Evolutionary conservation across 2,888 invertebrate genomes (phyloP).

Genomic region (Hirtodrosophila cameraria): DNA sequence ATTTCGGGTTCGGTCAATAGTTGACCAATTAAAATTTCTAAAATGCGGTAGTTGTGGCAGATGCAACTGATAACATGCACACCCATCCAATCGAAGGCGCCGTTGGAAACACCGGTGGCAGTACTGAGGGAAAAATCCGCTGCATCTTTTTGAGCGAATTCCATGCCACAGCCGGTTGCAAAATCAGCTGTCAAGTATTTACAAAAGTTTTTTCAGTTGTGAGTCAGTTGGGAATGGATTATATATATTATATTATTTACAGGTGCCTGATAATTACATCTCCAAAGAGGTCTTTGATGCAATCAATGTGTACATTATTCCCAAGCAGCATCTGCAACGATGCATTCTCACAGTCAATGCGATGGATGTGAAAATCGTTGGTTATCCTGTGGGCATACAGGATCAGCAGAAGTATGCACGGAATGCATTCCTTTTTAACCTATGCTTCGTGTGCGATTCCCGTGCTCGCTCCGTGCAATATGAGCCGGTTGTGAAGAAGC

Average conservation of each 20-base stretch:
- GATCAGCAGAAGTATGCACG: conserved; percentile 94
- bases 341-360: conserved; percentile 94
- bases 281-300: conserved; percentile 97
- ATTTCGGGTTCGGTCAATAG: neutral
- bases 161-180: conserved; percentile 91
- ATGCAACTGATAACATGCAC: too few species aligned
- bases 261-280: conserved; percentile 95
- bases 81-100: conserved; percentile 52
- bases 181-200: conserved; percentile 91
- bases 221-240: neutral
- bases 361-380: conserved; percentile 93
- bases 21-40: neutral
- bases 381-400: conserved; percentile 95
- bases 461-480: conserved; percentile 95
- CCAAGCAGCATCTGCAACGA: conserved; percentile 95
- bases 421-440: conserved; percentile 97
- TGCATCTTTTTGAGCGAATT: conserved; percentile 93
- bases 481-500: conserved; percentile 96
- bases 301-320: conserved; percentile 97
- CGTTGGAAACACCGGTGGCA: conserved; percentile 85
- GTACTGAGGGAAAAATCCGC: conserved; percentile 90
- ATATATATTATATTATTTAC: neutral
- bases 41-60: conserved; percentile 30
- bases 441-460: conserved; percentile 97
- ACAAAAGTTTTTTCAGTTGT: neutral